phyloP scores from a whole-genome alignment of 2,797 vertebrate species.

The Urophycis tenuis region DNA sequence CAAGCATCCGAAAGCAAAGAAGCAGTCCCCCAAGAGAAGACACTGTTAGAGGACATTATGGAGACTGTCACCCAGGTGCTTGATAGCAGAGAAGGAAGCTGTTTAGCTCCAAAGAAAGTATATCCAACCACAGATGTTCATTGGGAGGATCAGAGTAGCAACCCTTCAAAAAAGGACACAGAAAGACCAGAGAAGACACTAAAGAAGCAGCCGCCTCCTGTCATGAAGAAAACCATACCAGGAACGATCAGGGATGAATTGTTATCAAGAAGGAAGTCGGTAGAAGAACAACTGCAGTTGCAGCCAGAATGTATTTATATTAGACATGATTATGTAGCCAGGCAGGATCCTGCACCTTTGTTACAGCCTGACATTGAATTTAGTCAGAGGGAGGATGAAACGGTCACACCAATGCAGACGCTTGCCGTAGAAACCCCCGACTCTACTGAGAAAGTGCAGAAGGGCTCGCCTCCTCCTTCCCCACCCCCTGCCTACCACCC shows the following conservation, averaged over 20 bases:
- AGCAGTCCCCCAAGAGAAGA: conserved; percentile 16
- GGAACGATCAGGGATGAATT: conserved; percentile 35
- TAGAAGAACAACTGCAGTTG: conserved; percentile 10
- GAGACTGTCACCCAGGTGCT: conserved; percentile 17
- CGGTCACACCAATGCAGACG: conserved; percentile 19
- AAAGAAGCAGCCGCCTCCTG: conserved; percentile 59
- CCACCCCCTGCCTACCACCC: conserved; percentile 85
- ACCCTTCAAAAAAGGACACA: conserved; percentile 16
- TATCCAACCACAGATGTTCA: conserved; percentile 18
- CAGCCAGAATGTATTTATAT: conserved; percentile 2
- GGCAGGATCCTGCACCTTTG: conserved; percentile 16
- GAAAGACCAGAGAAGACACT: conserved; percentile 29
- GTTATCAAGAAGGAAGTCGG: conserved; percentile 21
- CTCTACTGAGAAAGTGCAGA: conserved; percentile 29
- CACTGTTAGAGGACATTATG: conserved; percentile 6
- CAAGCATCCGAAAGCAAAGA: conserved; percentile 31
- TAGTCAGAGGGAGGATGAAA: conserved; percentile 14
- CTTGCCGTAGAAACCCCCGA: conserved; percentile 36
- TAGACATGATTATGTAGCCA: conserved; percentile 26
- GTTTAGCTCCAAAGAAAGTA: conserved; percentile 21
- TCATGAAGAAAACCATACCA: conserved; percentile 57
- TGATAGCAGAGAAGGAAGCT: conserved; percentile 19
- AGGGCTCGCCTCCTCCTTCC: conserved; percentile 70
- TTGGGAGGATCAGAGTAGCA: conserved; percentile 29
- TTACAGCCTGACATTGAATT: conserved; percentile 22